Base-by-base conservation (phyloP, 2,888 invertebrate species). In the Lasius fuliginosus region DNA sequence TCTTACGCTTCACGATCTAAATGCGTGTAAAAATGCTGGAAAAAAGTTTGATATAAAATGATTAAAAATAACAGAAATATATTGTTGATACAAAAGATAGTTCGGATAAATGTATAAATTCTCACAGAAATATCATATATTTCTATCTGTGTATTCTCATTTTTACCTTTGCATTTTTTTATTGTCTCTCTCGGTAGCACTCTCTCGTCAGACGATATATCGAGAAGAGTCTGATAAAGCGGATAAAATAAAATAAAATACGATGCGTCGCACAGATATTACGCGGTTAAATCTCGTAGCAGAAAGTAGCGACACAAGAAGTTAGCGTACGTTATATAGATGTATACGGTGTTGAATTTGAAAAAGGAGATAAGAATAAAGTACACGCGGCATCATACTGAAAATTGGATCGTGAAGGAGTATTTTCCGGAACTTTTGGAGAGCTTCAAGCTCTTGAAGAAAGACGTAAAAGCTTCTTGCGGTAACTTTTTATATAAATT, bases 201-300 rank as follows among this genome's bases (percentile, higher is more conserved):
- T 60, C 60, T 46, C 53, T 15, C 27, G 77, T 77, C 69, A 77
- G 23, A 27, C 49, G 76, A 64, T 36, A 60, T 27, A 77, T 68
- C 56, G 69, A 58, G 30, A 77, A 69, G 56, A 58, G 60, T 81
- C 79, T 71, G 79, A 71, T 60, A 73, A 60, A 3, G 12, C 23
- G 33, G 33, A 71, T 71, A 71, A 71, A 79, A 71, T 81, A 71
- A 27, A 81, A 71, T 73, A 73, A 71, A 46, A 81, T 49, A 46
- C 27, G n/a, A 46, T 65, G 69, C 40, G 11, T 58, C 69, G 69
- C 42, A 11, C 42, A 15, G 56, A 77, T 58, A 77, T 77, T 69
- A 56, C 30, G 68, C 77, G 56, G 71, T 30, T 42, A 69, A n/a
- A 11, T 58, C 46, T 30, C 56, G 4, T 9, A 15, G 56, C 30